Conservation (phyloP, 2,113 vertebrate species). For the Scomber colias region DNA sequence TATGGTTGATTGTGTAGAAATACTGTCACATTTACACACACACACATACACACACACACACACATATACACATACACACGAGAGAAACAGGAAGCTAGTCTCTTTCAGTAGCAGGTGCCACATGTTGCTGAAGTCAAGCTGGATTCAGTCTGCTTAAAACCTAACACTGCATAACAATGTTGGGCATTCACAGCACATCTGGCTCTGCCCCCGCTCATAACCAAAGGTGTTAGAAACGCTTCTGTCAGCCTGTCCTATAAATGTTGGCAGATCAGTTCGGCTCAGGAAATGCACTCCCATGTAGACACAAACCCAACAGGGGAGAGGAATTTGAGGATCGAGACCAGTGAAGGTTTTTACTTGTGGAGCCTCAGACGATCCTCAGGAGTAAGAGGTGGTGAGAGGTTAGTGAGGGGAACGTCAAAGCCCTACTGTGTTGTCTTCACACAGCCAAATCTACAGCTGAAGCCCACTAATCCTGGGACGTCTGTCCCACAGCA, state of each 20-base stretch:
- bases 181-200: conserved; percentile 73
- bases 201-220: conserved; percentile 64
- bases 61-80: not conserved
- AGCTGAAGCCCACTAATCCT: conserved; percentile 29
- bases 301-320: conserved; percentile 43
- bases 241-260: conserved; percentile 62
- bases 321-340: conserved; percentile 35
- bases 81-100: not conserved
- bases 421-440: conserved; percentile 48
- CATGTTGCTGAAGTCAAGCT: conserved; percentile 32
- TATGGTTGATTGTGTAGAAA: conserved; percentile 9
- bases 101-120: conserved; percentile 24
- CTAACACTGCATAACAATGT: conserved; percentile 32
- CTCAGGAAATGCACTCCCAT: conserved; percentile 50
- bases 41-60: no score
- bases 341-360: conserved; percentile 25
- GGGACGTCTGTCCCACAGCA: conserved; percentile 53
- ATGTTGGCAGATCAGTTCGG: conserved; percentile 49
- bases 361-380: conserved; percentile 25
- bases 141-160: conserved; percentile 33
- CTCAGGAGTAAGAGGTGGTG: conserved; percentile 53
- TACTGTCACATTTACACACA: conserved; percentile 9
- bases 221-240: conserved; percentile 72
- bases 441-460: conserved; percentile 38
- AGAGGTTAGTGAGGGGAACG: conserved; percentile 63